These are phyloP conservation scores for Gulo gulo DNA, from an alignment of 2,113 vertebrate genomes.

Conservation along the genomic window DNA sequence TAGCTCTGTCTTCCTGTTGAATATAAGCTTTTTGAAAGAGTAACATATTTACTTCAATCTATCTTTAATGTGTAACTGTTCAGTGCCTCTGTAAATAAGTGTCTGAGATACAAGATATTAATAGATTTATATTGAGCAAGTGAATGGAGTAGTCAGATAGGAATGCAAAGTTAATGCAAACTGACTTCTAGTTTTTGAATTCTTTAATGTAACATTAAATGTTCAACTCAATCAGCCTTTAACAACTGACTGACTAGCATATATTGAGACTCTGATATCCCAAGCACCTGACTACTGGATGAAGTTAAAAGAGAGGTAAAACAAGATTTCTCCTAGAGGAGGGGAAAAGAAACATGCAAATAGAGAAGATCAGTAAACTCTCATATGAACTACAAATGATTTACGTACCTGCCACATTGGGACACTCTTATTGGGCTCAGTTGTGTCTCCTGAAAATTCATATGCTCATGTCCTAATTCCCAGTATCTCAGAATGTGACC, in stretches of 20 bases:
- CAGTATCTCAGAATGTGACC: background rate
- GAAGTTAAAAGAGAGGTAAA: background rate
- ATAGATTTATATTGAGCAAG: background rate
- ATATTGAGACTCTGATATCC: background rate
- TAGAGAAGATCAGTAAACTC: background rate
- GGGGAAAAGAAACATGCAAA: background rate
- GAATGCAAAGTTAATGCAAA: background rate
- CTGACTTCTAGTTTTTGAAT: background rate
- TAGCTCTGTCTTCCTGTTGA: background rate
- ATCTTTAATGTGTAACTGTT: background rate
- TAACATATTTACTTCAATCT: background rate
- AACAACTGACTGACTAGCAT: background rate
- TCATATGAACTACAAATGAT: background rate
- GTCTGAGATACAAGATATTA: background rate
- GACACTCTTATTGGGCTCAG: background rate
- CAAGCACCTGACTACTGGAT: background rate
- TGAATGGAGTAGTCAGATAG: background rate
- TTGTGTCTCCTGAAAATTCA: background rate
- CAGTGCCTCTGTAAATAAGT: background rate
- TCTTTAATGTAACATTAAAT: background rate
- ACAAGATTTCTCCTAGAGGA: background rate
- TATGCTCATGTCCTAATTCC: background rate
- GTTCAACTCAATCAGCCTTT: background rate
- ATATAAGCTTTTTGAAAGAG: background rate
- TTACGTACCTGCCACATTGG: no score